Evolutionary conservation across 2,888 invertebrate species (phyloP), one percentile per base, ranked within the genome.

Genomic region (Polyommatus iphigenia): DNA sequence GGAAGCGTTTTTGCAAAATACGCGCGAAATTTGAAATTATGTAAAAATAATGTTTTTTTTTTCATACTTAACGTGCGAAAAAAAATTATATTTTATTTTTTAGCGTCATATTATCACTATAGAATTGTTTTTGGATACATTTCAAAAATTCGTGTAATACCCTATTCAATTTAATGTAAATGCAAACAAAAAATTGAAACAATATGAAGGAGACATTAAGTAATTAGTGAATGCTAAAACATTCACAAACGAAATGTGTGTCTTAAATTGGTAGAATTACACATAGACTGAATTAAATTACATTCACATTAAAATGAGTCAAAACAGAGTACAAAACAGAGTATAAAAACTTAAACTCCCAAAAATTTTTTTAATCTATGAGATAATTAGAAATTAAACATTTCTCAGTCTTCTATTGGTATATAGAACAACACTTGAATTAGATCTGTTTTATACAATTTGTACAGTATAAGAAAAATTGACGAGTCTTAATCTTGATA

Each of bases 401-500:
- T 86, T 54, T 88, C 86, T 93, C 93, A 93, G 93, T 93, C 93
- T 93, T 92, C 91, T 91, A 92, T 89, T 88, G 91, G 89, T 90
- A 87, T 85, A 85, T 79, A 83, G 88, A 90, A 88, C 54, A 90
- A 89, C 84, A 82, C 85, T 86, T 84, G 88, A 84, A 86, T 89
- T 86, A 91, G 88, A 91, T 90, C 89, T 85, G 77, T 84, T 89
- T 88, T 89, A 89, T 87, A 91, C 90, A 91, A 83, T 90, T 89
- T 91, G 87, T 92, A 92, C 91, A 91, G 67, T 67, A 15, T 32
- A 67, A 32, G 67, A 32, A 67, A 29, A 67, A 32, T 32, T 67
- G 15, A 67, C 67, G 29, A 67, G 67, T 67, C 67, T 15, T 32
- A 67, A 29, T 67, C 67, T 29, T 67, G 29, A 67, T 29, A 10